A percentile compares a stretch with the other conserved stretches of the same genome.
Conservation (phyloP, 2,888 invertebrate genomes). For the Myopa testacea region DNA sequence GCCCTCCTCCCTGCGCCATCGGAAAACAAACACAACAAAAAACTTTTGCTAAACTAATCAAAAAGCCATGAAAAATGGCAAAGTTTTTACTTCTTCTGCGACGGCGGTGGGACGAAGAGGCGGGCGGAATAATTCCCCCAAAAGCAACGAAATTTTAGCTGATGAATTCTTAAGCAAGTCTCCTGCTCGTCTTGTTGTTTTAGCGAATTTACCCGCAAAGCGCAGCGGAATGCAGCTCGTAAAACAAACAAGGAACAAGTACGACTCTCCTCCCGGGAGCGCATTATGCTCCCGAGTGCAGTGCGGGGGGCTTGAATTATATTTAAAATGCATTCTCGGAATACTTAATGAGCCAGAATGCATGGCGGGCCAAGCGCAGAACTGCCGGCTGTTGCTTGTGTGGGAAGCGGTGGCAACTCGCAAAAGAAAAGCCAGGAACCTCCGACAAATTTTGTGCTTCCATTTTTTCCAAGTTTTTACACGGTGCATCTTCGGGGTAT, state of each 20-base stretch:
- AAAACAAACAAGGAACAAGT: slow-evolving; percentile 34
- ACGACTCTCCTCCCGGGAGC: slow-evolving; percentile 16
- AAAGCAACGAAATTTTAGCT: slow-evolving; percentile 28
- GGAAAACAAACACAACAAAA: slow-evolving; percentile 15
- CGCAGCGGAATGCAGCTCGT: slow-evolving; percentile 29
- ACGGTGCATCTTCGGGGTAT: not conserved
- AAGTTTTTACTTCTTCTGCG: slow-evolving; percentile 34
- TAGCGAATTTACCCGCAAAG: slow-evolving; percentile 13
- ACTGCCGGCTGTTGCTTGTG: not conserved
- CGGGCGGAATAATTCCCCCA: slow-evolving; percentile 10
- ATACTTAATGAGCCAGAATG: slow-evolving; percentile 28
- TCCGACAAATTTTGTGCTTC: slow-evolving; percentile 6
- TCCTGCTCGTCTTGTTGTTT: slow-evolving; percentile 15
- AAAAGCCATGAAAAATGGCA: slow-evolving; percentile 36
- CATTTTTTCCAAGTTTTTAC: not conserved
- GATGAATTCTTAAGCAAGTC: slow-evolving; percentile 38
- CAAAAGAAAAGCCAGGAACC: slow-evolving; percentile 6
- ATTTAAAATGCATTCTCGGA: slow-evolving; percentile 37
- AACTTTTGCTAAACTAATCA: slow-evolving; percentile 39
- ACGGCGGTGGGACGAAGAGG: not conserved
- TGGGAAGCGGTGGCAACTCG: slow-evolving; percentile 13
- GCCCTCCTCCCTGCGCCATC: not conserved
- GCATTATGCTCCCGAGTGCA: not conserved
- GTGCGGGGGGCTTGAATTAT: slow-evolving; percentile 17
- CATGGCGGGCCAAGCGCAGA: not conserved